phyloP scores from a whole-genome alignment of 2,113 vertebrate genomes.

The Pelodiscus sinensis region DNA sequence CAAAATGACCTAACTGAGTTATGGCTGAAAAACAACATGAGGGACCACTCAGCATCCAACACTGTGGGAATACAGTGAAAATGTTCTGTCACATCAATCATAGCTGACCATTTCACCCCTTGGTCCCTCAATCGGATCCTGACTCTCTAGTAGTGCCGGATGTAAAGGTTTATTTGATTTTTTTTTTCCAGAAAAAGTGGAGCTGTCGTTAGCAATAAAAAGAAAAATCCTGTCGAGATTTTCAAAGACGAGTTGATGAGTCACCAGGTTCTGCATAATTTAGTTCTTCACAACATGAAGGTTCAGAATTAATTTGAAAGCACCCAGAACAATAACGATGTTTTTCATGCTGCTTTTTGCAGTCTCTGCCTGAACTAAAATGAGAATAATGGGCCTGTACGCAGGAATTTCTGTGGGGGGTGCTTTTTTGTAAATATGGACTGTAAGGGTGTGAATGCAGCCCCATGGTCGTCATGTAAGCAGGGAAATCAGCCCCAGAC shows the following conservation, averaged over 20 bases:
- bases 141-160: rapidly evolving
- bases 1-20: neutral
- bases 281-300: neutral
- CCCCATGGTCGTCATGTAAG: too few relatives aligned
- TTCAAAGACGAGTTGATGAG: neutral
- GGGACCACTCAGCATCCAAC: rapidly evolving
- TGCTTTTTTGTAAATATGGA: too few relatives aligned
- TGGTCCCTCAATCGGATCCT: rapidly evolving
- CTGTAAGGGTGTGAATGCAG: too few relatives aligned
- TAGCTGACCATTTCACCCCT: neutral
- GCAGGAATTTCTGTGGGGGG: too few relatives aligned
- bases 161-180: neutral
- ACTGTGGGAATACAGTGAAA: neutral
- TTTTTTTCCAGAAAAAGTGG: neutral
- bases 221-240: slow-evolving; percentile 7
- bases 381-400: neutral
- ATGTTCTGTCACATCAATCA: neutral
- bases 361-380: neutral
- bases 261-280: slow-evolving; percentile 32
- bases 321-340: neutral
- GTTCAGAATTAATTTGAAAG: slow-evolving; percentile 21
- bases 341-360: neutral
- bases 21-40: neutral
- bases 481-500: too few relatives aligned
- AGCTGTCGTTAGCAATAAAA: neutral